Evolutionary conservation across 2,888 invertebrate species (phyloP).

Genomic region (Tetrapedia diversipes): DNA sequence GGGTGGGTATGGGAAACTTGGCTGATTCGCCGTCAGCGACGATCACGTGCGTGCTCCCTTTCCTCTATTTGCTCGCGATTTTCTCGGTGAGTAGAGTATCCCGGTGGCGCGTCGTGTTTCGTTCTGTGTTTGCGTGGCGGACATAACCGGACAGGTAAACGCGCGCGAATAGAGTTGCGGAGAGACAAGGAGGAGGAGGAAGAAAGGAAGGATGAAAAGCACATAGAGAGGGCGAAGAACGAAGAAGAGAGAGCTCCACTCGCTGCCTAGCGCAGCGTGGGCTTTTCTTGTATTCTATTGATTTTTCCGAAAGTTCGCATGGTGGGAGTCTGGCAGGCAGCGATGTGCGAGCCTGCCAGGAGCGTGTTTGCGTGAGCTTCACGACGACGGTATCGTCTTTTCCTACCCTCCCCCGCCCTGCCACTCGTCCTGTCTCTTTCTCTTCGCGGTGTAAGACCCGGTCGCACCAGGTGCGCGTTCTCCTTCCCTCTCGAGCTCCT

Average conservation of each 20-base stretch:
- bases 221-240: conserved; percentile 46
- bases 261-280: conserved; percentile 76
- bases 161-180: conserved; percentile 28
- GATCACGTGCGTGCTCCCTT: background rate
- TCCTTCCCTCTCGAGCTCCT: conserved; percentile 36
- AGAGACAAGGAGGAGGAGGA: conserved; percentile 5
- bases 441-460: conserved; percentile 32
- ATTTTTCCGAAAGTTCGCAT: conserved; percentile 86
- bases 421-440: conserved; percentile 40
- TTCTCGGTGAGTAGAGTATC: background rate
- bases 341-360: conserved; percentile 65
- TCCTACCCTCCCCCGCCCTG: conserved; percentile 46
- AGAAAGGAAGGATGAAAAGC: conserved; percentile 17
- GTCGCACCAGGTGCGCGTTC: conserved; percentile 11
- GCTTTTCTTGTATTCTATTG: conserved; percentile 86
- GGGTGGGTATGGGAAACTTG: background rate
- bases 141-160: conserved; percentile 37
- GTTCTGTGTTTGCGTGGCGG: conserved; percentile 31
- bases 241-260: conserved; percentile 69
- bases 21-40: background rate
- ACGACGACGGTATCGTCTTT: conserved; percentile 53
- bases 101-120: background rate
- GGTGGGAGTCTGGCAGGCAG: conserved; percentile 76
- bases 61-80: background rate
- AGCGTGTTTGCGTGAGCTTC: conserved; percentile 64